Evolutionary conservation across 1,140 invertebrate genomes (phyloP).

Genomic region (Diprion similis): DNA sequence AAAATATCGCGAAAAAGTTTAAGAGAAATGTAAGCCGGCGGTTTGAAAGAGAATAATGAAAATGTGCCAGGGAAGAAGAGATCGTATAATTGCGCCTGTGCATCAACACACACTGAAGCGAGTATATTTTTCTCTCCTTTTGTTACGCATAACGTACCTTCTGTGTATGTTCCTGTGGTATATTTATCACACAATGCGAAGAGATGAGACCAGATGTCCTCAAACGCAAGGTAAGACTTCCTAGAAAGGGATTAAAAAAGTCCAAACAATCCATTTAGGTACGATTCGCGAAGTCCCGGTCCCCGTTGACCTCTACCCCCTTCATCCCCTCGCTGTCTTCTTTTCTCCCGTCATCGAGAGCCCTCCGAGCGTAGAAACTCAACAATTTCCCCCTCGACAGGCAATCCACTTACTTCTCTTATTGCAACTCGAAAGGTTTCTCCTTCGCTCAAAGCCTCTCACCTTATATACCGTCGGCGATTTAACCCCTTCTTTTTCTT

Average conservation of each 20-base stretch:
- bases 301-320: neutral
- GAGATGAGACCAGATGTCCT: neutral
- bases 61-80: neutral
- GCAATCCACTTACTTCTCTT: slow-evolving; percentile 6
- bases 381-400: slow-evolving; percentile 7
- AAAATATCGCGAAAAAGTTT: too few relatives aligned
- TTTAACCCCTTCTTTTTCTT: neutral
- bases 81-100: neutral
- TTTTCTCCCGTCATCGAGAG: slow-evolving; percentile 2
- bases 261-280: neutral
- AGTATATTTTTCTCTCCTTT: too few relatives aligned
- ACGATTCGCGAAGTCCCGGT: neutral
- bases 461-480: neutral
- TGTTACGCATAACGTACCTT: neutral
- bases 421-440: slow-evolving; percentile 3
- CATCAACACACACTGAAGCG: neutral
- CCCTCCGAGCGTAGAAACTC: neutral
- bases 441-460: neutral
- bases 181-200: neutral
- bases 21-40: neutral
- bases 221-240: neutral
- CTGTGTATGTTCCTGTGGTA: neutral
- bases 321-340: neutral
- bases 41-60: neutral
- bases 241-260: neutral